Base-by-base conservation (phyloP, 92 coral and sea anemone genomes). In the Isaurus tuberculatus region DNA sequence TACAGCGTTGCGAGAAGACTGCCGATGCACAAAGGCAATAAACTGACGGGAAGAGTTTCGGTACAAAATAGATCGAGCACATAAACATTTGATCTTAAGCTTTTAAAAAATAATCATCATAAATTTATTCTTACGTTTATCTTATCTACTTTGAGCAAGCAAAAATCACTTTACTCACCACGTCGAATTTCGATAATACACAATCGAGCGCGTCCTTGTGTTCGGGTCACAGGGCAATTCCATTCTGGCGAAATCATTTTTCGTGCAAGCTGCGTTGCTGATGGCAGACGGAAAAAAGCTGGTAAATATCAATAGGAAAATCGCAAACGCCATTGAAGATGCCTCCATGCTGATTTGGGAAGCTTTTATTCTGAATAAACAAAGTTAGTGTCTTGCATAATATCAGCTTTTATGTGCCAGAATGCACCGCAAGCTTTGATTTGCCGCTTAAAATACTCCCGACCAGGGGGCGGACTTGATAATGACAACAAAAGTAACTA, bases 201-300 rank as follows among this genome's bases (percentile, higher is more conserved):
- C 79, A 25, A 87, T 32, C 28, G 79, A 65, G 8, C 87, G 90
- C 19, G 23, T 31, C 14, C 82, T 57, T 1, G 84, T 80, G 2
- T 5, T 64, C 10, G 80, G 69, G 71, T 90, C 91, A 67, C 96
- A 92, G 3, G 92, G 86, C 30, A 81, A 64, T 1, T 61, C 31
- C 10, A 58, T 31, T 17, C 16, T 66, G 57, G 25, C 86, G 46
- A 79, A 67, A 69, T 92, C 93, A 9, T 9, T 14, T 4, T 1
- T 25, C 8, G 69, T 80, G 60, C 93, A 89, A 15, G 68, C 30
- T 1, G 32, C 64, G 14, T 83, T 83, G 30, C 61, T 31, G 8
- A 27, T 55, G 3, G 17, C 13, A 6, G 36, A 77, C 7, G 22
- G 26, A 11, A 26, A 63, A 28, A 63, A 15, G 34, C 69, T 26